A percentile compares a stretch with the other conserved stretches of the same genome.
Conservation (phyloP, 2,113 vertebrate species). For the Oncorhynchus nerka region DNA sequence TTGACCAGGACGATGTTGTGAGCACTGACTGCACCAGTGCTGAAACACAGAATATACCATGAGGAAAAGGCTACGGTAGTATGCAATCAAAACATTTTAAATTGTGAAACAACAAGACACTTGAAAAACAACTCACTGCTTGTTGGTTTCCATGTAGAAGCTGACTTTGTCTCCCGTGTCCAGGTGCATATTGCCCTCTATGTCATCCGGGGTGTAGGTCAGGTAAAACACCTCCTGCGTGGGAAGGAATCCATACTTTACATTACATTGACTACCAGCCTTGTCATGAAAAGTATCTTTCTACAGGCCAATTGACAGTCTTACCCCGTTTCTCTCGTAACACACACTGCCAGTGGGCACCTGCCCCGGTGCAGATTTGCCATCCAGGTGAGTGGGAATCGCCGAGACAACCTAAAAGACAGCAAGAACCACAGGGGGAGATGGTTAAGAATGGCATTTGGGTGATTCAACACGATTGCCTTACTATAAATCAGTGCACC, state of each 20-base stretch:
- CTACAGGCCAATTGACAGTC: constrained; percentile 51
- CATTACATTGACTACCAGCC: constrained; percentile 16
- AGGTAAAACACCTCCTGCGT: constrained; percentile 97
- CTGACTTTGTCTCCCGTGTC: constrained; percentile 99
- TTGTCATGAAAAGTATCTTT: neutral
- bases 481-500: neutral
- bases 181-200: constrained; percentile 92
- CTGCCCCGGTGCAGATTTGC: constrained; percentile 96
- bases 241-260: constrained; percentile 52
- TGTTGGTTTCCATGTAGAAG: constrained; percentile 99
- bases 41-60: constrained; percentile 53
- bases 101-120: neutral
- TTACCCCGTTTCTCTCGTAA: constrained; percentile 99
- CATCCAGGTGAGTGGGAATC: constrained; percentile 95
- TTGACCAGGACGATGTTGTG: constrained; percentile 96
- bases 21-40: constrained; percentile 97
- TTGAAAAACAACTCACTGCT: constrained; percentile 62
- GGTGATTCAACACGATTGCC: neutral
- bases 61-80: neutral
- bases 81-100: neutral
- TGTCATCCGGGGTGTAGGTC: constrained; percentile 93
- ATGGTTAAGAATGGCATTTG: constrained; percentile 39
- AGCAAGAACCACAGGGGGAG: constrained; percentile 7
- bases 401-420: constrained; percentile 91
- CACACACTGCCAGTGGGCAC: constrained; percentile 98